Evolutionary conservation across 64 coral and sea anemone species (phyloP).

Genomic region (Stylophora pistillata): DNA sequence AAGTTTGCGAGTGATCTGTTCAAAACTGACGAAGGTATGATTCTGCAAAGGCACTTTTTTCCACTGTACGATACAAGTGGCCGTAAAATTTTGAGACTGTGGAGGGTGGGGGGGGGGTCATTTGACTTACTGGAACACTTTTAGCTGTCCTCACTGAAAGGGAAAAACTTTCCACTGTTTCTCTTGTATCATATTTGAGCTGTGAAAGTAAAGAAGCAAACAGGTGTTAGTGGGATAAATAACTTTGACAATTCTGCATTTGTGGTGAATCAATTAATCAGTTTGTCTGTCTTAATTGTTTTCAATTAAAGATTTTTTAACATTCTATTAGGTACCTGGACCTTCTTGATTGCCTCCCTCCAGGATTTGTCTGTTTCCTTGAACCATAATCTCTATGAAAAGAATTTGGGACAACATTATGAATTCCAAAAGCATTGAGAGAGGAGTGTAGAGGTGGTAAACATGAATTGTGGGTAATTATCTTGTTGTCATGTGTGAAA

Average conservation of each 20-base stretch:
- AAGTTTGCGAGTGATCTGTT: no score
- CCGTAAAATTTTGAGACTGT: no score
- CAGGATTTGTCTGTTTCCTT: slow-evolving; percentile 62
- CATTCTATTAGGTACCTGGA: slow-evolving; percentile 49
- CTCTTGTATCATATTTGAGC: slow-evolving; percentile 38
- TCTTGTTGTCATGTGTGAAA: no score
- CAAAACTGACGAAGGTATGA: no score
- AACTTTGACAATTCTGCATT: not conserved
- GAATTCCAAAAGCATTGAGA: not conserved
- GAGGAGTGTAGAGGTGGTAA: not conserved
- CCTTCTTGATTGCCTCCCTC: slow-evolving; percentile 66
- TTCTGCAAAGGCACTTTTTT: no score
- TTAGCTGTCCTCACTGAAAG: not conserved
- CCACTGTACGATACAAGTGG: no score
- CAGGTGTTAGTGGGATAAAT: not conserved
- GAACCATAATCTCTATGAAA: slow-evolving; percentile 68
- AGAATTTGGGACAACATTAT: not conserved
- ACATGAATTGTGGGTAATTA: no score
- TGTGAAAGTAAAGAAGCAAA: not conserved
- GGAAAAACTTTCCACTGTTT: slow-evolving; percentile 15
- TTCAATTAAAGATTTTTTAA: not conserved
- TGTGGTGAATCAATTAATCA: not conserved
- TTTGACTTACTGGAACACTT: not conserved
- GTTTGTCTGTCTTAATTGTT: not conserved
- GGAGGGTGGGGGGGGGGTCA: not conserved